phyloP scores from a whole-genome alignment of 92 coral and sea anemone genomes.

The Actinostola sp. region DNA sequence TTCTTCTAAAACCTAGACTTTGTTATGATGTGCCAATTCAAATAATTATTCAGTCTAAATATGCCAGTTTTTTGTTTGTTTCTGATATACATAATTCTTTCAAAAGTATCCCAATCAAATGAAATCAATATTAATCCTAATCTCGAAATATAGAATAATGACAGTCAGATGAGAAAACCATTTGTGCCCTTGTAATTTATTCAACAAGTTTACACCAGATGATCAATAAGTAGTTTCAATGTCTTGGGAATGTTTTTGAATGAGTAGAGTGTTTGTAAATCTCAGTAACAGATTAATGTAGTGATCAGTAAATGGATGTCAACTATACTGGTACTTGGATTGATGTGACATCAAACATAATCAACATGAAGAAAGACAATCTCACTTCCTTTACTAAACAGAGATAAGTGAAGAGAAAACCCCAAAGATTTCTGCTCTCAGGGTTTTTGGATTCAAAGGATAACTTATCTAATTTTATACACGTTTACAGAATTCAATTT shows the following conservation, averaged over 20 bases:
- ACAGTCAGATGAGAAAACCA: slow-evolving; percentile 10
- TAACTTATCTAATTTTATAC: background rate
- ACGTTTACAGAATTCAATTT: background rate
- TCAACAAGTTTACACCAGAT: slow-evolving; percentile 6
- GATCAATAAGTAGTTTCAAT: background rate
- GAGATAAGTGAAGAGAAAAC: background rate
- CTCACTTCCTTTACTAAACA: background rate
- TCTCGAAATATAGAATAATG: background rate
- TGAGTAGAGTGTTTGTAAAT: background rate
- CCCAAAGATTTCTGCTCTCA: background rate
- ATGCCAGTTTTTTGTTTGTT: background rate
- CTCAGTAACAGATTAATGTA: too few relatives aligned
- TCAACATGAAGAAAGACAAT: background rate
- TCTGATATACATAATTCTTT: background rate
- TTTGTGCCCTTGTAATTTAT: slow-evolving; percentile 7
- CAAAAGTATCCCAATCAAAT: background rate
- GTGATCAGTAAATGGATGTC: background rate
- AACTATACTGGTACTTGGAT: background rate
- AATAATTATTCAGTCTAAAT: background rate
- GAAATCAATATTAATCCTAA: slow-evolving; percentile 2
- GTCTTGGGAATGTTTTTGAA: background rate
- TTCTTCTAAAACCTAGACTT: background rate
- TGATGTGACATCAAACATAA: background rate
- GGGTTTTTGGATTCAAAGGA: background rate
- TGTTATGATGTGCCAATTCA: background rate